Conservation (phyloP, 1,140 invertebrate genomes). For the Steinernema khuongi region DNA sequence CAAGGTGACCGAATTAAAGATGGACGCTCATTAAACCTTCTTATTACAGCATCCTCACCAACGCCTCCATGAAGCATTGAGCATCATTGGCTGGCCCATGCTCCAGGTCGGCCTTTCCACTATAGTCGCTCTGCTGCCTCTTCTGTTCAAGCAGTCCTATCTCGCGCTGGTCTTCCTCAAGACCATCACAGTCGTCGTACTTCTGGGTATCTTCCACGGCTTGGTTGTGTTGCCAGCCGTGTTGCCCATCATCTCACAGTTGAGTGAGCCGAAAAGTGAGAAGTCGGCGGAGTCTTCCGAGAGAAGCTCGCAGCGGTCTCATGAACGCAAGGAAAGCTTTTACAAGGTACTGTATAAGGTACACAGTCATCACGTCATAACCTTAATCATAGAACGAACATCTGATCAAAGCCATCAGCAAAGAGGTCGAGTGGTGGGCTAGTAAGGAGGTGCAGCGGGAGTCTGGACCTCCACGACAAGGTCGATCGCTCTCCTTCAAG, state of each 20-base stretch:
- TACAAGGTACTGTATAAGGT: conserved; percentile 35
- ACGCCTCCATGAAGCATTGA: conserved; percentile 47
- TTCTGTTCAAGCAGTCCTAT: conserved; percentile 56
- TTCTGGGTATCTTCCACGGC: conserved; percentile 55
- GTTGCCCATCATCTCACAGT: conserved; percentile 38
- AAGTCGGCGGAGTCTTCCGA: conserved; percentile 31
- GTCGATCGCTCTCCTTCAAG: conserved; percentile 7
- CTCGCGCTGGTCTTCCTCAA: conserved; percentile 53
- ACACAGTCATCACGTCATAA: neutral
- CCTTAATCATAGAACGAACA: conserved; percentile 35
- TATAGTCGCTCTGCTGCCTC: conserved; percentile 51
- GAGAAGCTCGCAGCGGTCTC: conserved; percentile 46
- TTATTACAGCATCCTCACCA: conserved; percentile 45
- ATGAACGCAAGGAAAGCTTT: conserved; percentile 50
- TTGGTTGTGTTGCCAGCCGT: conserved; percentile 50
- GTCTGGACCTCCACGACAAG: conserved; percentile 12
- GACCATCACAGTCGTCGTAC: conserved; percentile 54
- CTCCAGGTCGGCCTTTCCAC: conserved; percentile 53
- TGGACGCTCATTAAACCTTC: neutral
- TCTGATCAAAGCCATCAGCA: conserved; percentile 36
- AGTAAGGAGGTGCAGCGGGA: conserved; percentile 19
- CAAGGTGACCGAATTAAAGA: conserved; percentile 57
- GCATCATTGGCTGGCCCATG: conserved; percentile 56
- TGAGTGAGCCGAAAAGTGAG: neutral
- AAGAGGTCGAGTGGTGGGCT: conserved; percentile 19